Percentiles rank a stretch among this genome's conserved stretches.
Evolutionary conservation across 2,113 vertebrate genomes (phyloP).

Genomic region (Tonatia bakeri): DNA sequence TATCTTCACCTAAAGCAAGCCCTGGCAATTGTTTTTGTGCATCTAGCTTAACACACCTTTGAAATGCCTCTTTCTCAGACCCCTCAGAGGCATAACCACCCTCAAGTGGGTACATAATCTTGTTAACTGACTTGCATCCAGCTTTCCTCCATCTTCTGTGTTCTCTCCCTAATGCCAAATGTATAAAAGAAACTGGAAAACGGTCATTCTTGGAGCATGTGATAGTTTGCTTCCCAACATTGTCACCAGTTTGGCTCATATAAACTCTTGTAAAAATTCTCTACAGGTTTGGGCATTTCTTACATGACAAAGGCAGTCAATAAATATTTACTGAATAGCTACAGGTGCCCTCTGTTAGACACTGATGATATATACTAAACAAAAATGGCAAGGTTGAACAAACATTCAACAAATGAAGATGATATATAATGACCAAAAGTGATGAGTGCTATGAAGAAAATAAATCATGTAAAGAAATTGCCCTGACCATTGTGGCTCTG

Average conservation of each 20-base stretch:
- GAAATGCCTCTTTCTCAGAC: background rate
- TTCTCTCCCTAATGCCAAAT: background rate
- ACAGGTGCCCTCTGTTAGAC: background rate
- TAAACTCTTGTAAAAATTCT: background rate
- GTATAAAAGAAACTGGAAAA: background rate
- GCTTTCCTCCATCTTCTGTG: background rate
- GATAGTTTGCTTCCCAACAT: background rate
- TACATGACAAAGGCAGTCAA: background rate
- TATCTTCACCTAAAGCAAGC: too few species aligned
- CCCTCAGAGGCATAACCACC: background rate
- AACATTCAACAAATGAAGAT: background rate
- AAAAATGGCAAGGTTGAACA: background rate
- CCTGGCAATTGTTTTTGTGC: too few species aligned
- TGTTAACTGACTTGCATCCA: background rate
- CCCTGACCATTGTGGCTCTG: background rate
- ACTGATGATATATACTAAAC: background rate
- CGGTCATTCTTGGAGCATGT: background rate
- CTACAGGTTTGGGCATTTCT: background rate
- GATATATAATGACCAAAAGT: background rate
- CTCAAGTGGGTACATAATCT: background rate
- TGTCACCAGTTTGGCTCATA: background rate
- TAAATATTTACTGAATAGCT: background rate
- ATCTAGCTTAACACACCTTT: background rate
- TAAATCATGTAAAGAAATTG: background rate
- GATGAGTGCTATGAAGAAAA: background rate